Base-by-base conservation (phyloP, 2,113 vertebrate species). In the Scomber japonicus region DNA sequence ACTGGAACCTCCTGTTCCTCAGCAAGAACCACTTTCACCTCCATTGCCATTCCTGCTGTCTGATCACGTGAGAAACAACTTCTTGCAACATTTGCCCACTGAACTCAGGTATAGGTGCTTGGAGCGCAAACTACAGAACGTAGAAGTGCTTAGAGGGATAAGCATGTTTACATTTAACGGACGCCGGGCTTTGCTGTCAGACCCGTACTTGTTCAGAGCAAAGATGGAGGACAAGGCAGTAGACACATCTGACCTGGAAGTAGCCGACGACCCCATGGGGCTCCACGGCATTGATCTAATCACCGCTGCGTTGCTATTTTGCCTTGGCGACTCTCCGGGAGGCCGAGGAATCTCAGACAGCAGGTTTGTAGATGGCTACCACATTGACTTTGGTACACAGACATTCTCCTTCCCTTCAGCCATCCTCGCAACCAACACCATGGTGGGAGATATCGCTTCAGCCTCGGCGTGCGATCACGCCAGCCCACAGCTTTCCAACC, bases 401-500 rank as follows among this genome's bases (percentile, higher is more conserved):
- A 99, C 98, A 0, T 99, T 99, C 93, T 99, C 97, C 73, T 97
- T 99, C 86, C 98, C 98, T 0, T 98, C 98, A 51, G 97, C 98
- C 88, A 97, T 99, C 85, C 83, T 99, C 70, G 98, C 98, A 60
- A 99, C 98, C 76, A 97, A 96, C 94, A 99, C 98, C 82, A 99
- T 98, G 97, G 98, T 99, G 60, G 98, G 98, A 4, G 98, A 99
- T 79, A 98, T 99, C 49, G 98, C 97, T 54, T 99, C 98, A 17
- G 98, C 98, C 48, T 99, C 97, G 19, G 98, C 98, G 64, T 99
- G 98, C 78, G 98, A 99, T 88, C 98, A 99, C 84, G 98, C 98
- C 93, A 99, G 97, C 88, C 98, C 98, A 17, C 98, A 99, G 90
- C 97, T 99, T 46, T 99, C 97, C 89, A 99, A 99, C 92, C 98